Base-by-base conservation (phyloP, 2,797 vertebrate genomes). In the Australoheros facetus region DNA sequence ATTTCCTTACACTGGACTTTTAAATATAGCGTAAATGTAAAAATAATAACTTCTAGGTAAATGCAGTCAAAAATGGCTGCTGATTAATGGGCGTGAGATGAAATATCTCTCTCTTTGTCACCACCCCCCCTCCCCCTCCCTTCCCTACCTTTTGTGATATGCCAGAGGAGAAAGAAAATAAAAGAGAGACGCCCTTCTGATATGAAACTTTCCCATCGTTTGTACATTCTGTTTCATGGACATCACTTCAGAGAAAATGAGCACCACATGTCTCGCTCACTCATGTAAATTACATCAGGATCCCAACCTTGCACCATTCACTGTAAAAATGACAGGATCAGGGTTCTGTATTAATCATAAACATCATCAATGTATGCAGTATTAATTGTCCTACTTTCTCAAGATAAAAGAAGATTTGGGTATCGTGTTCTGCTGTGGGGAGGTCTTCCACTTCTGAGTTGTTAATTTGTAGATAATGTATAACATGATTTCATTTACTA, bases 181-280 rank as follows among this genome's bases (percentile, higher is more conserved):
- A 74, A 48, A 71, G 80, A 83, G 37, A 88, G 82, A 83, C 70
- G 83, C 78, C 85, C 87, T 70, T 78, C 88, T 85, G 93, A 92
- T 84, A 79, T 74, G 80, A 91, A 94, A 94, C 85, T 92, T 93
- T 90, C 81, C 45, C 13, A 66, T 79, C 80, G 80, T 91, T 92
- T 90, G 91, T 92, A 78, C 84, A 95, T 96, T 95, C 94, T 28
- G 88, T 96, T 96, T 96, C 94, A 94, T 94, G 93, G 92, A 82
- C 91, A 76, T 78, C 77, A 92, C 93, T 94, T 94, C 91, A 94
- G 90, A 94, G 93, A 83, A 88, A 91, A 92, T 84, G 87, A 91
- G 85, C 85, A 37, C 78, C 90, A 75, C 82, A 45, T 59, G 80
- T 84, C 85, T 91, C 81, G 71, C 90, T 69, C 77, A 1, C 89